Percentiles rank a stretch among this genome's conserved stretches.
phyloP scores from a whole-genome alignment of 2,113 vertebrate species.

The Passer domesticus region DNA sequence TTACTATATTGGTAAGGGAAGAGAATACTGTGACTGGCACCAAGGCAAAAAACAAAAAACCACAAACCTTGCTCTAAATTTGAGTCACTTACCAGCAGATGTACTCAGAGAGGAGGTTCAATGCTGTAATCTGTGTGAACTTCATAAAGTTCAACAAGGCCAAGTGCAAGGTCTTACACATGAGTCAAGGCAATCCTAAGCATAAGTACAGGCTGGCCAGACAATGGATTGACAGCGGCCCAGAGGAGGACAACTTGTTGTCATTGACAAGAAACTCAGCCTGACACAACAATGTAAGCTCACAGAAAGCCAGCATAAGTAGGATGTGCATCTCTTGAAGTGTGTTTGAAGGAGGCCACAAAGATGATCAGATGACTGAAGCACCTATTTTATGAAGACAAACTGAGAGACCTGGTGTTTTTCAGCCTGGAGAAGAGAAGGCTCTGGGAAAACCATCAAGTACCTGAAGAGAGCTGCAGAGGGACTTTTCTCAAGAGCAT shows the following conservation, averaged over 20 bases:
- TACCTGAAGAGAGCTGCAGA: not conserved
- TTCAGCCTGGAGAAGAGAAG: not conserved
- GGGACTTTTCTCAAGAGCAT: not conserved
- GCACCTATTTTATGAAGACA: not conserved
- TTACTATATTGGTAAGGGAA: not conserved
- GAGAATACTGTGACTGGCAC: not conserved
- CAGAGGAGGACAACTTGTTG: not conserved
- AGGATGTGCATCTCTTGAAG: not conserved
- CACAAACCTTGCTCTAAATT: not conserved
- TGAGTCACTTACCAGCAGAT: not conserved
- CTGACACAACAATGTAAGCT: too few relatives aligned
- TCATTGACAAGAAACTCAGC: not conserved
- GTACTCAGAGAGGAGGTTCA: not conserved
- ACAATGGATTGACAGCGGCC: not conserved
- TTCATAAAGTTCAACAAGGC: not conserved
- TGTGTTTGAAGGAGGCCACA: rapidly evolving
- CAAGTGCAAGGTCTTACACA: not conserved
- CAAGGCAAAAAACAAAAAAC: not conserved
- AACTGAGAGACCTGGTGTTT: not conserved
- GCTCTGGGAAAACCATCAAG: not conserved
- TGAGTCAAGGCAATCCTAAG: not conserved
- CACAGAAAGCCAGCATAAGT: rapidly evolving
- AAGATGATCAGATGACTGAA: not conserved
- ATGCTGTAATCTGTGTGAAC: not conserved
- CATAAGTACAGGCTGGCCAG: not conserved